Base-by-base conservation (phyloP, 2,888 invertebrate genomes). In the Himalopsyche tibetana region DNA sequence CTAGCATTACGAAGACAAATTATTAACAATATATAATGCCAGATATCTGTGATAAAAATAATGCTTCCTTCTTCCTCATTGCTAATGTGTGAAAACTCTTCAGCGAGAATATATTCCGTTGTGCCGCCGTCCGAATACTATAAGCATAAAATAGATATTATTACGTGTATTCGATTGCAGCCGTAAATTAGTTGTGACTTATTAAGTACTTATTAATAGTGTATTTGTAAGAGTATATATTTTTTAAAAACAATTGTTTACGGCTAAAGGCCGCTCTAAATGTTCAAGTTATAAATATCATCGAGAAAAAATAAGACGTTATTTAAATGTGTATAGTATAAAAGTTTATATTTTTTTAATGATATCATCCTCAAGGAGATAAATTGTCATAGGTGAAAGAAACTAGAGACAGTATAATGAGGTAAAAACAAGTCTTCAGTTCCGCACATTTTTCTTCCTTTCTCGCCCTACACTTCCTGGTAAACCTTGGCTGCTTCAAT, bases 1-100 rank as follows among this genome's bases (percentile, higher is more conserved):
- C 45, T 80, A 42, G 80, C 28, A 80, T 80, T 74, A 74, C 8
- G 74, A 74, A 74, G 74, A 74, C 74, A 74, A n/a, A 36, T 74
- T 51, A 36, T 36, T 38, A 19, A 74, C 74, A 36, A 36, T 74
- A 11, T 28, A 38, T 74, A 12, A 36, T 74, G 74, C 74, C 74
- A 74, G 74, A 36, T 74, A 74, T 74, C 74, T 74, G 74, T 74
- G 74, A 74, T 74, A 74, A 74, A 28, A 74, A 74, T 74, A 74
- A 74, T 36, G 74, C 36, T 74, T 74, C 74, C 74, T 74, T 36
- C 36, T 28, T 74, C 36, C 74, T 36, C 74, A 74, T 36, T 36
- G 36, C 74, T 74, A 36, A 74, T 15, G 36, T 36, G 74, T 74
- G 28, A 36, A 74, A 74, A 36, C 74, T 15, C 28, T 36, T 74